A percentile compares a stretch with the other conserved stretches of the same genome.
phyloP scores from a whole-genome alignment of 2,797 vertebrate genomes.

The Malurus splendens region DNA sequence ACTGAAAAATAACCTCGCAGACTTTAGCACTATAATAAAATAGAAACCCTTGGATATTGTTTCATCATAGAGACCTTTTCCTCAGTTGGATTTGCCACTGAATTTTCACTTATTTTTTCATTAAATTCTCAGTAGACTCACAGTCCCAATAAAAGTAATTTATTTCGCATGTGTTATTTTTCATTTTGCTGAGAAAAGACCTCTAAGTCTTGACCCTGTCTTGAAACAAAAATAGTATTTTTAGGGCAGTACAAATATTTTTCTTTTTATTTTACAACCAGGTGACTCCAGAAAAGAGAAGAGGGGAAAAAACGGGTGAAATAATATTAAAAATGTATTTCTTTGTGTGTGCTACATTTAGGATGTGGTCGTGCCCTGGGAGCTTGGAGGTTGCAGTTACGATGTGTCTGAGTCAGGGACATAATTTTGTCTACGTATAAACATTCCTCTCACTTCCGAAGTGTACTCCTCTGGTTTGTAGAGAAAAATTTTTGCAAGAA shows the following conservation, averaged over 20 bases:
- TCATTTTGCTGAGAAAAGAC: slow-evolving; percentile 8
- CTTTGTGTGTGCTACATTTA: not conserved
- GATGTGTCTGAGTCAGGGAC: not conserved
- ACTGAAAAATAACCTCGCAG: not conserved
- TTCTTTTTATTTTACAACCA: not conserved
- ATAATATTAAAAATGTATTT: not conserved
- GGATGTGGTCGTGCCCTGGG: not conserved
- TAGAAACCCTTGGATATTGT: not conserved
- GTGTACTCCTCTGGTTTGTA: not conserved
- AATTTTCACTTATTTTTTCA: not conserved
- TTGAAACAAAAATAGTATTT: slow-evolving; percentile 3
- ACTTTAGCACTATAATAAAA: not conserved
- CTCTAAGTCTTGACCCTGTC: not conserved
- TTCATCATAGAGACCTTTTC: not conserved
- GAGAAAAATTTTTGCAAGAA: slow-evolving; percentile 6
- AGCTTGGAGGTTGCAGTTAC: not conserved
- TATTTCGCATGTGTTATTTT: slow-evolving; percentile 41
- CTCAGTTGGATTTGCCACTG: not conserved
- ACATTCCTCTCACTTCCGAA: not conserved
- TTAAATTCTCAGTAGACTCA: slow-evolving; percentile 6
- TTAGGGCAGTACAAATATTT: not conserved
- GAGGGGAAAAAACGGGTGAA: not conserved
- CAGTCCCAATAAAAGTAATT: slow-evolving; percentile 5
- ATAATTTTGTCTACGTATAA: not conserved
- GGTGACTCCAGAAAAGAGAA: not conserved